phyloP scores from a whole-genome alignment of 1,140 invertebrate species.

The Harlomillsia oculata region DNA sequence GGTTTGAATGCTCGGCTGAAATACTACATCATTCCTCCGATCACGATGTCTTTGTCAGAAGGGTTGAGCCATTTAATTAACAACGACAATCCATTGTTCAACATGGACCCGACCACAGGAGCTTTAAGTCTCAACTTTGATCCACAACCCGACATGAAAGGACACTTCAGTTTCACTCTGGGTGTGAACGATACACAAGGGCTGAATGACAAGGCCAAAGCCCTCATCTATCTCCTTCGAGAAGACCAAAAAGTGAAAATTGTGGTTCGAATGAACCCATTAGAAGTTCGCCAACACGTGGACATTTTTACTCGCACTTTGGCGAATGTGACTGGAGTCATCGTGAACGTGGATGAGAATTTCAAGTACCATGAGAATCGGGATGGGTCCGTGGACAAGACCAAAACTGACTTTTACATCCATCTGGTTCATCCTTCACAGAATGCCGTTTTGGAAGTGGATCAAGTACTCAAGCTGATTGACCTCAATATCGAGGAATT shows the following conservation, averaged over 20 bases:
- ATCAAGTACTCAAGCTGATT: slow-evolving; percentile 68
- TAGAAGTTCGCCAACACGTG: slow-evolving; percentile 68
- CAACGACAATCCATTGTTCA: slow-evolving; percentile 66
- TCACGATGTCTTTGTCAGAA: slow-evolving; percentile 64
- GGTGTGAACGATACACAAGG: slow-evolving; percentile 72
- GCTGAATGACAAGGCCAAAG: slow-evolving; percentile 62
- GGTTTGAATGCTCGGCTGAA: slow-evolving; percentile 22
- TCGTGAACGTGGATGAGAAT: slow-evolving; percentile 84
- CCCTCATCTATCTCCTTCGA: slow-evolving; percentile 80
- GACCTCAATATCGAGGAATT: slow-evolving; percentile 84
- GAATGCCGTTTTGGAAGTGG: slow-evolving; percentile 53
- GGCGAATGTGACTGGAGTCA: slow-evolving; percentile 73
- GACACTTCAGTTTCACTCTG: slow-evolving; percentile 87
- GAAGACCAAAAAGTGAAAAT: slow-evolving; percentile 89
- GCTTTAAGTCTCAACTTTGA: slow-evolving; percentile 83
- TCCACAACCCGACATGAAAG: slow-evolving; percentile 91
- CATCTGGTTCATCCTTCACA: slow-evolving; percentile 82
- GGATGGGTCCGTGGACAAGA: slow-evolving; percentile 84
- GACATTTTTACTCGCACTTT: slow-evolving; percentile 66
- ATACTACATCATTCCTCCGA: slow-evolving; percentile 32
- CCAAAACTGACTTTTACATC: slow-evolving; percentile 84
- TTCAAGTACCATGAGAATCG: slow-evolving; percentile 81
- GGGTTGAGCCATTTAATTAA: slow-evolving; percentile 57
- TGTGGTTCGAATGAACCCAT: slow-evolving; percentile 76
- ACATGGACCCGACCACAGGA: slow-evolving; percentile 68